Evolutionary conservation across 2,888 invertebrate genomes (phyloP).

Genomic region (Netelia melanura): DNA sequence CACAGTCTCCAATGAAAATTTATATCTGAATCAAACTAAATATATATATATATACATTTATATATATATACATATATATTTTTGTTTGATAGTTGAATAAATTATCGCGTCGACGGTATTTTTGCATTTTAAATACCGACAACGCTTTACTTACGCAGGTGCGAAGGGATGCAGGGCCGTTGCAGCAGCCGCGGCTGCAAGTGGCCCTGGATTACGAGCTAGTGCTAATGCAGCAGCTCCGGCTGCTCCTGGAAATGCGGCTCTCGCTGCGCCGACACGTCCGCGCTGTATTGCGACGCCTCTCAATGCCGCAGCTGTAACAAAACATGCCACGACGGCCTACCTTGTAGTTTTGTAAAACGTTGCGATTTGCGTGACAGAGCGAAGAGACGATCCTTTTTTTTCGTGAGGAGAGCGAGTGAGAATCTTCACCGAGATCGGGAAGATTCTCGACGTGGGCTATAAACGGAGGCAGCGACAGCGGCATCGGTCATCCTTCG

Average conservation of each 20-base stretch:
- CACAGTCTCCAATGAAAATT: slow-evolving; percentile 7
- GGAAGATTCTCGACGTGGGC: slow-evolving; percentile 28
- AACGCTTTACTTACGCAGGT: slow-evolving; percentile 90
- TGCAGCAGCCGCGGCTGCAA: slow-evolving; percentile 89
- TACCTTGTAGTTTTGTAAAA: slow-evolving; percentile 75
- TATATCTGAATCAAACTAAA: slow-evolving; percentile 2
- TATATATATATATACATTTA: neutral
- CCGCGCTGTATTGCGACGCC: slow-evolving; percentile 94
- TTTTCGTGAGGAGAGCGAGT: slow-evolving; percentile 16
- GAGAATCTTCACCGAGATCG: slow-evolving; percentile 1
- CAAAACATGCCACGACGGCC: slow-evolving; percentile 80
- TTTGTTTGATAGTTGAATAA: neutral
- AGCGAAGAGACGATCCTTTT: neutral
- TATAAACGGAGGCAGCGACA: slow-evolving; percentile 31
- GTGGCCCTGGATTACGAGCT: slow-evolving; percentile 89
- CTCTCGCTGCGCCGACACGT: slow-evolving; percentile 86
- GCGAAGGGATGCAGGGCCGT: slow-evolving; percentile 95
- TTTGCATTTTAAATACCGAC: slow-evolving; percentile 37
- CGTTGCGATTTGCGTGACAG: slow-evolving; percentile 7
- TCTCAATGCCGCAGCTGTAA: slow-evolving; percentile 92
- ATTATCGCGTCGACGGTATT: slow-evolving; percentile 16
- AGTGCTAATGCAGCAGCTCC: slow-evolving; percentile 91
- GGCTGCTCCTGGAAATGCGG: slow-evolving; percentile 88
- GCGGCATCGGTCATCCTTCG: slow-evolving; percentile 46
- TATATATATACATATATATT: neutral